A percentile compares a stretch with the other conserved stretches of the same genome.
Conservation (phyloP, 2,113 vertebrate genomes). For the Oplegnathus fasciatus region DNA sequence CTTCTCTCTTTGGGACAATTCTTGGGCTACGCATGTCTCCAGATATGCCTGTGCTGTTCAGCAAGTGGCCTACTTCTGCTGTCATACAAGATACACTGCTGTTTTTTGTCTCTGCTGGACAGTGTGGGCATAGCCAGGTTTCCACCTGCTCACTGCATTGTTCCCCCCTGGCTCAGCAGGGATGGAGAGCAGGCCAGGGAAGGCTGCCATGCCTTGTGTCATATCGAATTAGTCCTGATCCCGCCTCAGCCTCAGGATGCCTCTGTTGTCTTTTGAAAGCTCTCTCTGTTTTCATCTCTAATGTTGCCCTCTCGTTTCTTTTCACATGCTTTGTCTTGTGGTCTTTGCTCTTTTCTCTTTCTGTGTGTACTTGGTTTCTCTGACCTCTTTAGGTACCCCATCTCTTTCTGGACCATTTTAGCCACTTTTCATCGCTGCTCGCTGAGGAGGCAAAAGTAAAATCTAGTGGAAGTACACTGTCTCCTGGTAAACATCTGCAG, state of each 20-base stretch:
- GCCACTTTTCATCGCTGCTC: too few species aligned
- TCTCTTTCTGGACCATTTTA: neutral
- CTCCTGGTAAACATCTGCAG: neutral
- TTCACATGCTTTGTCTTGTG: slow-evolving; percentile 13
- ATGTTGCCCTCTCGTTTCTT: neutral
- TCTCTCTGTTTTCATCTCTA: slow-evolving; percentile 11
- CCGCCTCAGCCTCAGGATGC: slow-evolving; percentile 40
- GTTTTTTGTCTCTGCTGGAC: slow-evolving; percentile 4
- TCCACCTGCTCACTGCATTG: slow-evolving; percentile 11
- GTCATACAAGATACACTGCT: slow-evolving; percentile 7
- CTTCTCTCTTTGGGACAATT: neutral
- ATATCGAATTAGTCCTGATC: slow-evolving; percentile 35
- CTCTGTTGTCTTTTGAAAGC: slow-evolving; percentile 25
- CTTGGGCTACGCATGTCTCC: neutral
- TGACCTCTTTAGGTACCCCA: neutral
- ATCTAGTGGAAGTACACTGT: too few species aligned
- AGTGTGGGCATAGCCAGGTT: neutral
- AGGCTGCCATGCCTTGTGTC: slow-evolving; percentile 45
- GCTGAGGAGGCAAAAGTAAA: too few species aligned
- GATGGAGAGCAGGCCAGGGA: slow-evolving; percentile 17
- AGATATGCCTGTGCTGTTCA: neutral
- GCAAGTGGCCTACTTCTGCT: neutral
- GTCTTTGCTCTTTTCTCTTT: neutral
- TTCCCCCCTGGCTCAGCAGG: slow-evolving; percentile 21
- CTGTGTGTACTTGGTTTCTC: neutral